phyloP scores from a whole-genome alignment of 2,888 invertebrate genomes.

The Dicyrtoma fusca region DNA sequence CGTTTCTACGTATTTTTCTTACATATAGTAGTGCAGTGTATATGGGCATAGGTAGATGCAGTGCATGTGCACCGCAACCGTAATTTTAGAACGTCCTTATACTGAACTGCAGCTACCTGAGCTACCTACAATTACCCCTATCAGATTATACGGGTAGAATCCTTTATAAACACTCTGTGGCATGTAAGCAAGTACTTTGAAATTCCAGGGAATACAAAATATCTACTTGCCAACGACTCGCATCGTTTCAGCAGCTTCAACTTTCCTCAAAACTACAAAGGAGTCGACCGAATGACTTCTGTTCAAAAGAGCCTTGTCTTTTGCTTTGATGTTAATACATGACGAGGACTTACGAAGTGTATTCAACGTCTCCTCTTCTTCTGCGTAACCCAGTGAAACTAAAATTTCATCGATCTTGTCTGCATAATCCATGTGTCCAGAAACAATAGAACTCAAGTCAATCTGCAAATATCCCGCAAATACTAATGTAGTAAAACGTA shows the following conservation, averaged over 20 bases:
- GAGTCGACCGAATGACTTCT: slow-evolving; percentile 52
- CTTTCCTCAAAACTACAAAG: slow-evolving; percentile 41
- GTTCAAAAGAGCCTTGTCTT: slow-evolving; percentile 20
- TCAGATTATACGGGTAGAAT: neutral
- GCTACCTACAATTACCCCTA: no score
- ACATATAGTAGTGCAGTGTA: no score
- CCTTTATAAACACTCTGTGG: no score
- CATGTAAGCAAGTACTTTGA: no score
- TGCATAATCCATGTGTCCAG: slow-evolving; percentile 67
- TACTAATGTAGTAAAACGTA: no score
- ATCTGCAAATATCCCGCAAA: slow-evolving; percentile 59
- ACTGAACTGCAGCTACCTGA: no score
- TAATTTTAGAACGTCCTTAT: no score
- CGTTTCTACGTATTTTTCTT: no score
- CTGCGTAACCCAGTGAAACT: slow-evolving; percentile 51
- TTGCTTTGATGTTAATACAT: slow-evolving; percentile 41
- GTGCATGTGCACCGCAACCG: no score
- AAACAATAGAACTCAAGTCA: slow-evolving; percentile 52
- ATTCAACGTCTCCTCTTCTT: slow-evolving; percentile 41
- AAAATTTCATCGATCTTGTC: slow-evolving; percentile 64
- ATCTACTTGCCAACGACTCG: slow-evolving; percentile 32
- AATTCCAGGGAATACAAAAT: no score
- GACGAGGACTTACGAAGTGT: slow-evolving; percentile 48
- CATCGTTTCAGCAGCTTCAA: slow-evolving; percentile 19
- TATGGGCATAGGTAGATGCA: no score